Evolutionary conservation across 2,113 vertebrate species (phyloP).

Genomic region (Oceanites oceanicus): DNA sequence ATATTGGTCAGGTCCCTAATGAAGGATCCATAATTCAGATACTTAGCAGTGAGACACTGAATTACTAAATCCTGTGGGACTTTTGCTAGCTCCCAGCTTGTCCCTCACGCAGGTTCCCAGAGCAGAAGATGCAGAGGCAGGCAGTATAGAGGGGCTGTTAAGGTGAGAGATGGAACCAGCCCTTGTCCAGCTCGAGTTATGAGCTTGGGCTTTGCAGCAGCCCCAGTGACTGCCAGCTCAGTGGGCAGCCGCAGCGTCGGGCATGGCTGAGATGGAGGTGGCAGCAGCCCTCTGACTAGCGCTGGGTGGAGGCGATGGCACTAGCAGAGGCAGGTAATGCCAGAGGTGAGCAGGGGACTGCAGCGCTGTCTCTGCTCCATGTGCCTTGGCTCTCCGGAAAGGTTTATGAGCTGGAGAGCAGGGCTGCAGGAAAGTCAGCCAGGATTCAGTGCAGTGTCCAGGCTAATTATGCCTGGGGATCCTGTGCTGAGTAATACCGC

Average conservation of each 20-base stretch:
- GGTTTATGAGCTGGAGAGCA: neutral
- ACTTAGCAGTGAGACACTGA: neutral
- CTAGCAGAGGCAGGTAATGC: neutral
- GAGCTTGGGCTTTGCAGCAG: neutral
- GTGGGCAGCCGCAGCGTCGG: rapidly evolving
- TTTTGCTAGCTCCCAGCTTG: neutral
- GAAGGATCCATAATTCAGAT: neutral
- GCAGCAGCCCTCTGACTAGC: neutral
- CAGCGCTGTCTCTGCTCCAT: neutral
- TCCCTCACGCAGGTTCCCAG: neutral
- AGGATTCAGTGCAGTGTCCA: neutral
- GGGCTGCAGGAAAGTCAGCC: neutral
- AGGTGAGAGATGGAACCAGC: neutral
- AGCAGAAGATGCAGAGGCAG: neutral
- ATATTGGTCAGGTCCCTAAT: neutral
- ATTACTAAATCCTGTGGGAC: neutral
- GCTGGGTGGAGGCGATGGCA: neutral
- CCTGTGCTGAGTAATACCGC: neutral
- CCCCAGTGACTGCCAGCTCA: neutral
- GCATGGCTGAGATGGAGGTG: neutral
- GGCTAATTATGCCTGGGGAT: neutral
- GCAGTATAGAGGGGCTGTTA: neutral
- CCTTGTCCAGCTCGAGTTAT: neutral
- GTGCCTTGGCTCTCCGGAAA: neutral
- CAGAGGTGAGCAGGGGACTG: neutral